These are phyloP conservation scores for Vidua chalybeata DNA, from an alignment of 2,113 vertebrate species.

Conservation along the genomic window DNA sequence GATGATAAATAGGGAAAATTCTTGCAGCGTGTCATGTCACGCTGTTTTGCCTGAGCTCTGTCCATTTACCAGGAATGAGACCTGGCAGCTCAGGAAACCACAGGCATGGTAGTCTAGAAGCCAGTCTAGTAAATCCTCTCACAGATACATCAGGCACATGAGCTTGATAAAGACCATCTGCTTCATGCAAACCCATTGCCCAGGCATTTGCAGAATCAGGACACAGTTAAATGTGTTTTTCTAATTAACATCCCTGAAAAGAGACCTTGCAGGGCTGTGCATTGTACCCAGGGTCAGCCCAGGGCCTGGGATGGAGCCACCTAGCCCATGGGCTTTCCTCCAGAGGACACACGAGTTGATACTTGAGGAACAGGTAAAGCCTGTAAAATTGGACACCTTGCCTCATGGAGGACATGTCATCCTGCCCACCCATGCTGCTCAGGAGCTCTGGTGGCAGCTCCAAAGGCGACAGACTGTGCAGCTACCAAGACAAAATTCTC, in stretches of 20 bases:
- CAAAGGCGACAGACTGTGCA: neutral
- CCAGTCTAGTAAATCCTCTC: neutral
- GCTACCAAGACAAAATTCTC: neutral
- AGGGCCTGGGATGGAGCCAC: neutral
- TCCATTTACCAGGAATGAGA: neutral
- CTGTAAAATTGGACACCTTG: neutral
- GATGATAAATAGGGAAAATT: neutral
- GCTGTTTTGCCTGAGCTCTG: neutral
- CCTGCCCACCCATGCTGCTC: neutral
- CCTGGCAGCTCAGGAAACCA: neutral
- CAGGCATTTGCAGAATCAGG: neutral
- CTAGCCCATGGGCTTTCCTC: neutral
- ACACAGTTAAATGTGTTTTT: neutral
- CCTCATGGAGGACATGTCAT: fast-evolving
- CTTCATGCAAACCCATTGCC: neutral
- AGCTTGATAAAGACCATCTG: neutral
- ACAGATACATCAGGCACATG: neutral
- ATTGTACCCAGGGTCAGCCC: neutral
- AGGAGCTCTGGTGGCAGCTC: neutral
- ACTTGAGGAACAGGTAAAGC: neutral
- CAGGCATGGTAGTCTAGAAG: neutral
- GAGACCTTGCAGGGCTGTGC: neutral
- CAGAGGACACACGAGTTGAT: neutral
- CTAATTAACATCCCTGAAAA: neutral
- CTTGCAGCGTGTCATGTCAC: fast-evolving